Evolutionary conservation across 2,888 invertebrate genomes (phyloP).

Genomic region (Podotricha telesiphe): DNA sequence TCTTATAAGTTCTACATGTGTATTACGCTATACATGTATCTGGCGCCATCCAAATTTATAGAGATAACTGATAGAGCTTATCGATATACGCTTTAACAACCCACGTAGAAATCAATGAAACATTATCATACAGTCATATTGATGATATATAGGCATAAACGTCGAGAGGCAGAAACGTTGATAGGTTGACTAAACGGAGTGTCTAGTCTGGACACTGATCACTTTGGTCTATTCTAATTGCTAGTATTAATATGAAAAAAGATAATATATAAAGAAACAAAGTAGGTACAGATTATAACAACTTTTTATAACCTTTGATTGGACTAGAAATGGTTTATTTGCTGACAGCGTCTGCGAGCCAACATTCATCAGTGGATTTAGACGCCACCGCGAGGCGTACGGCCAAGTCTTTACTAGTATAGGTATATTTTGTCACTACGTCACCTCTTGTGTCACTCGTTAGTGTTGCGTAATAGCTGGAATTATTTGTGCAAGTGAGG

Average conservation of each 20-base stretch:
- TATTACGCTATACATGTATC: background rate
- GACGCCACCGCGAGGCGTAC: slow-evolving; percentile 9
- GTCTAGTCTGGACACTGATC: too few relatives aligned
- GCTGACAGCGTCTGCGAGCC: slow-evolving; percentile 22
- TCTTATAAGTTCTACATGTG: background rate
- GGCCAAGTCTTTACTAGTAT: slow-evolving; percentile 41
- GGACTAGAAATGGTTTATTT: slow-evolving; percentile 10
- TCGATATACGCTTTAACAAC: slow-evolving; percentile 14
- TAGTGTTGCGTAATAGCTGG: slow-evolving; percentile 32
- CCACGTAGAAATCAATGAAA: slow-evolving; percentile 33
- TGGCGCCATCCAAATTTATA: background rate
- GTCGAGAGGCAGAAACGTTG: too few relatives aligned
- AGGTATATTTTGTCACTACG: slow-evolving; percentile 39
- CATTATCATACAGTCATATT: slow-evolving; percentile 2
- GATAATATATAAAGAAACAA: too few relatives aligned
- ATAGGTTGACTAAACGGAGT: too few relatives aligned
- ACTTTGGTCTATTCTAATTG: too few relatives aligned
- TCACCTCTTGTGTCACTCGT: slow-evolving; percentile 35
- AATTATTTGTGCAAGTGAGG: slow-evolving; percentile 39
- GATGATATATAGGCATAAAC: background rate
- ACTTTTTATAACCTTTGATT: background rate
- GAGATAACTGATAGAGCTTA: slow-evolving; percentile 7
- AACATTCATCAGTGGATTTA: slow-evolving; percentile 36
- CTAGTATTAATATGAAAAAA: too few relatives aligned
- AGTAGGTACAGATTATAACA: background rate